Percentiles rank a stretch among this genome's conserved stretches.
These are phyloP conservation scores for Andrena bucephala DNA, from an alignment of 2,888 invertebrate genomes.

Conservation along the genomic window DNA sequence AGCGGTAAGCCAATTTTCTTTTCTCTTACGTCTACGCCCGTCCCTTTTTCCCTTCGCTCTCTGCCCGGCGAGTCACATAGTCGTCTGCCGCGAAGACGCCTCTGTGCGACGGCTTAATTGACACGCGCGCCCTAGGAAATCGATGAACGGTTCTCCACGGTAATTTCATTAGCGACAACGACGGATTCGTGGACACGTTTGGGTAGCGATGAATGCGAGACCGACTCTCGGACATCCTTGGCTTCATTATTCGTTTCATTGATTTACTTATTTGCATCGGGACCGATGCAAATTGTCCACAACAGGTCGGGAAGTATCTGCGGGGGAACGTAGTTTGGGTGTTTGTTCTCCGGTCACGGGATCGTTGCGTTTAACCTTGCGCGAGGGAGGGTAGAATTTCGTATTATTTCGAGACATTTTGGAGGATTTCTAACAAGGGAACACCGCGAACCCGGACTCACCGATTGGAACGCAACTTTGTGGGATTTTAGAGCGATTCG, in stretches of 20 bases:
- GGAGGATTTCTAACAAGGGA: no score
- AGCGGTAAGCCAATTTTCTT: slow-evolving; percentile 86
- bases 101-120: slow-evolving; percentile 18
- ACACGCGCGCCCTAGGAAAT: slow-evolving; percentile 32
- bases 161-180: slow-evolving; percentile 11
- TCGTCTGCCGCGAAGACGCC: background rate
- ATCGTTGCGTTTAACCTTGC: no score
- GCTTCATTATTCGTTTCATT: background rate
- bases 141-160: slow-evolving; percentile 14
- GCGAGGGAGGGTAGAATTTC: no score
- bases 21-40: background rate
- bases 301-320: no score
- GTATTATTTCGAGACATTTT: no score
- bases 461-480: no score
- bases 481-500: no score
- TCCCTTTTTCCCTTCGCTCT: background rate
- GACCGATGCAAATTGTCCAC: no score
- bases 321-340: no score
- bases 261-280: background rate
- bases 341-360: no score
- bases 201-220: background rate
- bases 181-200: slow-evolving; percentile 3
- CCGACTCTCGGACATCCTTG: background rate
- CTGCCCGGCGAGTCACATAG: background rate
- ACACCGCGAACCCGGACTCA: no score